Percentiles rank a stretch among this genome's conserved stretches.
phyloP scores from a whole-genome alignment of 2,888 invertebrate genomes.

The Eudasyphora cyanicolor region DNA sequence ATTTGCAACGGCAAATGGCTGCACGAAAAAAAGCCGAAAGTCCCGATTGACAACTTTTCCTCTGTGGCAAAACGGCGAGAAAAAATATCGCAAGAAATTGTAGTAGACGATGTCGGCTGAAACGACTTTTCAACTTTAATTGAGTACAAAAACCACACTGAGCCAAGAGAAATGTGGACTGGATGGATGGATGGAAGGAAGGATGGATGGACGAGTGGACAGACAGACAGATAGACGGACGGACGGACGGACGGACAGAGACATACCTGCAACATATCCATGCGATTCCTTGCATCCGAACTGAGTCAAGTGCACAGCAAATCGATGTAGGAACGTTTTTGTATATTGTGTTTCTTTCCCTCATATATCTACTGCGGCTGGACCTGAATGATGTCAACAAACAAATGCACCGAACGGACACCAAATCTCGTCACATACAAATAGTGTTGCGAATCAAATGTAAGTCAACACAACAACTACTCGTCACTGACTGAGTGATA shows the following conservation, averaged over 20 bases:
- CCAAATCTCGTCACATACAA: slow-evolving; percentile 39
- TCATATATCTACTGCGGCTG: neutral
- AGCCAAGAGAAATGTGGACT: slow-evolving; percentile 31
- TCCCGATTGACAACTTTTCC: slow-evolving; percentile 69
- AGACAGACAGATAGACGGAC: neutral
- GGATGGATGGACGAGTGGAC: neutral
- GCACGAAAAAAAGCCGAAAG: slow-evolving; percentile 53
- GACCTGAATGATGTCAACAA: slow-evolving; percentile 27
- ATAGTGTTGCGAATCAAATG: slow-evolving; percentile 21
- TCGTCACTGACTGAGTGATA: neutral
- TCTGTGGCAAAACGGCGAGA: slow-evolving; percentile 40
- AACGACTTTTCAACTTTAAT: slow-evolving; percentile 66
- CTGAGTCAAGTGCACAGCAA: slow-evolving; percentile 53
- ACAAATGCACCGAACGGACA: neutral
- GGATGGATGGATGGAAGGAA: slow-evolving; percentile 9
- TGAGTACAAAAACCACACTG: slow-evolving; percentile 63
- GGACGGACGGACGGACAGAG: neutral
- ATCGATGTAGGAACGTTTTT: slow-evolving; percentile 26
- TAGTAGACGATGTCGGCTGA: slow-evolving; percentile 42
- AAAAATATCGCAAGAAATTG: slow-evolving; percentile 47
- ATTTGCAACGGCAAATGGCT: slow-evolving; percentile 41
- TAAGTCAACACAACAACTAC: neutral
- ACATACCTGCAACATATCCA: neutral
- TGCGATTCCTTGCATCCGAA: slow-evolving; percentile 5
- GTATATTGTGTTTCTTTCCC: slow-evolving; percentile 24